Evolutionary conservation across 2,888 invertebrate species (phyloP), one percentile per base, ranked within the genome.

Genomic region (Margaritifera margaritifera): DNA sequence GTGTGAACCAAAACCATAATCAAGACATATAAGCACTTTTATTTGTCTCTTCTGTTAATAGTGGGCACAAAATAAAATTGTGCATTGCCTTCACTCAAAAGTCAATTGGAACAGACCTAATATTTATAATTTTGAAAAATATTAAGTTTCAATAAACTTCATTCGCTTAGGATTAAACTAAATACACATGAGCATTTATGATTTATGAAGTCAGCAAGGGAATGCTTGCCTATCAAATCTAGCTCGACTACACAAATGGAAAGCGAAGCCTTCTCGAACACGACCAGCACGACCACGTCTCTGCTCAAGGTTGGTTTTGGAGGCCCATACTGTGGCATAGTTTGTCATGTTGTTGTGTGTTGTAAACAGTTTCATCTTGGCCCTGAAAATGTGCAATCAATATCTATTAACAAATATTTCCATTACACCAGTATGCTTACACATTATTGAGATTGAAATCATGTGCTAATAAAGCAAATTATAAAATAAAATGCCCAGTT

Each of bases 301-400:
- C 91, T 99, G 99, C 89, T 97, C 96, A 72, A 99, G 90, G 90
- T 98, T 99, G 0, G 98, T 97, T 88, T 93, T 93, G 73, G 97
- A 96, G 0, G 98, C 98, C 91, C 92, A 92, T n/a, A 92, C 97
- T 0, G 98, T 98, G 0, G 98, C 98, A 88, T 98, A 99, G 85
- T 97, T 97, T 0, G 98, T 98, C 94, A 99, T 96, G 90, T 99
- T 99, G 90, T 99, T 99, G 90, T 98, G 98, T 0, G 98, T 96
- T 0, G 98, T 98, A 88, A 98, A 99, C 87, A 98, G 92, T 88
- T 99, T 98, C 93, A 98, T 96, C 89, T 98, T 97, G 0, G 97
- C 95, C 90, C 91, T 91, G 78, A 53, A 84, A 78, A 65, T 62
- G 8, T 20, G 68, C n/a, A 22, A 19, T 56, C 31, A 56, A 3